These are phyloP conservation scores for Malthinus seriepunctatus DNA, from an alignment of 2,888 invertebrate species.

Conservation along the genomic window DNA sequence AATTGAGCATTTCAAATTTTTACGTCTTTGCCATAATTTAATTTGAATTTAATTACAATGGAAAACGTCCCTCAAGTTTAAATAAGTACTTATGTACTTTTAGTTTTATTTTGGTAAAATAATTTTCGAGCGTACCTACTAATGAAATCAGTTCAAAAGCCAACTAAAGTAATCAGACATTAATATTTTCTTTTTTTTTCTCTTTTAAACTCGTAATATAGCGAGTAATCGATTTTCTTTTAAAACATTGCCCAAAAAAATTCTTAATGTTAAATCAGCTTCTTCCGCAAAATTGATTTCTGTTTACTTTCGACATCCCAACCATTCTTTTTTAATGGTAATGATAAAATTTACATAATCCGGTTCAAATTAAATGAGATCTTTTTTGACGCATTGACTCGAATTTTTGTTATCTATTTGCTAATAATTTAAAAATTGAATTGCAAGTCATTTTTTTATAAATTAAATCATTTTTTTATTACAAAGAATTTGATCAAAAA, in stretches of 20 bases:
- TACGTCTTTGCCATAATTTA: too few relatives aligned
- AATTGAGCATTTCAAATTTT: too few relatives aligned
- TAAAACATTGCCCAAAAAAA: neutral
- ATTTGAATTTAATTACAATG: too few relatives aligned
- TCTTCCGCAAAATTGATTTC: conserved; percentile 7
- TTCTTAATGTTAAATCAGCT: neutral
- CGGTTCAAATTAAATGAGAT: conserved; percentile 4
- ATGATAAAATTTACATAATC: conserved; percentile 7
- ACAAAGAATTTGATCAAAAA: neutral
- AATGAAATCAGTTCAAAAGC: too few relatives aligned
- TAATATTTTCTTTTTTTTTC: too few relatives aligned
- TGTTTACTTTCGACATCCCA: conserved; percentile 4
- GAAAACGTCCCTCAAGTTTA: too few relatives aligned
- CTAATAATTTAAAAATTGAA: neutral
- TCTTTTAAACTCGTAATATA: too few relatives aligned
- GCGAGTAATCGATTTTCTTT: neutral
- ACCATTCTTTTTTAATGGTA: conserved; percentile 8
- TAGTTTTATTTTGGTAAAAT: too few relatives aligned
- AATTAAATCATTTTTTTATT: neutral
- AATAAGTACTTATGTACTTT: too few relatives aligned
- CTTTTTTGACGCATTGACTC: neutral
- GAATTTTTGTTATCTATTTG: conserved; percentile 2
- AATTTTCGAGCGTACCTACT: too few relatives aligned
- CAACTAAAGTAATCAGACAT: too few relatives aligned
- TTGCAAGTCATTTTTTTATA: neutral